These are phyloP conservation scores for Rhinichthys klamathensis DNA, from an alignment of 2,113 vertebrate genomes.

Conservation along the genomic window DNA sequence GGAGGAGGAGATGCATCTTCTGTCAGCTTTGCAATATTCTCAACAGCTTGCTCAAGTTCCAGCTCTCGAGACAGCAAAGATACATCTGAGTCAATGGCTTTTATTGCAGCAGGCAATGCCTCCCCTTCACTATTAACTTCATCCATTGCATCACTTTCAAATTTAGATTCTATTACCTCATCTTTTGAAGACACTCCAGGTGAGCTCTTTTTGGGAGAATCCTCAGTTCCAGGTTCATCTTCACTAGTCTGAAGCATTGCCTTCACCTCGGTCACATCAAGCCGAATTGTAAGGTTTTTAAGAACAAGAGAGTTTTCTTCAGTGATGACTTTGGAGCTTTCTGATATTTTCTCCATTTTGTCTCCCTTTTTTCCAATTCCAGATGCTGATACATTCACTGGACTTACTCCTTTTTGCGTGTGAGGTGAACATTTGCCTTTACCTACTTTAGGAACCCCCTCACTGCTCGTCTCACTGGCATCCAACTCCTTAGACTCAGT, in stretches of 20 bases:
- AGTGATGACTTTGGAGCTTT: conserved; percentile 73
- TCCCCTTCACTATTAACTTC: conserved; percentile 75
- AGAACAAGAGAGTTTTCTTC: conserved; percentile 82
- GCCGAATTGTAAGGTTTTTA: conserved; percentile 82
- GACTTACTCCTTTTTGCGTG: conserved; percentile 77
- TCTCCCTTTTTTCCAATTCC: conserved; percentile 81
- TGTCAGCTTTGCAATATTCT: conserved; percentile 92
- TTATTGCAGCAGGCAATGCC: conserved; percentile 61
- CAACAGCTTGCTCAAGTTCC: conserved; percentile 91
- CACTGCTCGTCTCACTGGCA: conserved; percentile 79
- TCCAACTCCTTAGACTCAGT: conserved; percentile 82
- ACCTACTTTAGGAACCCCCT: conserved; percentile 72
- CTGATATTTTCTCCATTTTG: conserved; percentile 74
- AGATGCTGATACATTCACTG: conserved; percentile 61
- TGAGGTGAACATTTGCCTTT: conserved; percentile 73
- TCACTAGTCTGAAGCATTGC: conserved; percentile 75
- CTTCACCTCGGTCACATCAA: conserved; percentile 82
- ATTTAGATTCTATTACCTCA: conserved; percentile 65
- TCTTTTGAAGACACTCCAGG: conserved; percentile 70
- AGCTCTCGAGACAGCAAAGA: conserved; percentile 81
- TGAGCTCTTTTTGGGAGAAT: conserved; percentile 70
- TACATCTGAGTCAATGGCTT: conserved; percentile 72
- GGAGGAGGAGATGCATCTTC: conserved; percentile 66
- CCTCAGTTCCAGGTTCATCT: conserved; percentile 73
- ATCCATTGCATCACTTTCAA: conserved; percentile 65